These are phyloP conservation scores for Sycophila sp. DNA, from an alignment of 1,140 invertebrate genomes.

Conservation along the genomic window DNA sequence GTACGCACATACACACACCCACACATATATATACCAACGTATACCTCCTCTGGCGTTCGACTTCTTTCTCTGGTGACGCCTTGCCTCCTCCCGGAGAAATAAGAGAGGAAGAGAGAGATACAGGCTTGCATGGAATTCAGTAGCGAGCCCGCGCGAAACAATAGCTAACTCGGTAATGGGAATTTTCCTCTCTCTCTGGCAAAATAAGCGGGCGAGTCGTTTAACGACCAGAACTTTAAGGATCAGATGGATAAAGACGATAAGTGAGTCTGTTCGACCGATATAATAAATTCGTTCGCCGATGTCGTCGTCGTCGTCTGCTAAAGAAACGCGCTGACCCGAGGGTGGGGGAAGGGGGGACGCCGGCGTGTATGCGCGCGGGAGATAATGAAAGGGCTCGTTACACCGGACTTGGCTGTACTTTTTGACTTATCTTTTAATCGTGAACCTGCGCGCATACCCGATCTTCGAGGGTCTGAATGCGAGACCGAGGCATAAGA, in stretches of 20 bases:
- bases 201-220: conserved; percentile 20
- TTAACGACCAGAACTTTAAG: conserved; percentile 14
- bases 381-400: conserved; percentile 24
- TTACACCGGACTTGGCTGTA: not conserved
- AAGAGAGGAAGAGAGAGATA: too few species aligned
- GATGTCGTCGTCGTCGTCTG: not conserved
- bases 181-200: conserved; percentile 11
- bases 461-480: not conserved
- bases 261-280: conserved; percentile 14
- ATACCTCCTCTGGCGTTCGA: not conserved
- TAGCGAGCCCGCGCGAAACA: conserved; percentile 12
- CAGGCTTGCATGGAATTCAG: conserved; percentile 12
- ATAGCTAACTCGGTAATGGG: conserved; percentile 34
- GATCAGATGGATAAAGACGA: conserved; percentile 29
- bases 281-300: conserved; percentile 26
- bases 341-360: not conserved
- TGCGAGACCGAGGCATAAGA: too few species aligned
- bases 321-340: not conserved
- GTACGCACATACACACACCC: not conserved
- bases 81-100: not conserved
- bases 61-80: not conserved
- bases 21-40: not conserved
- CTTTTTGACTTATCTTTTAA: conserved; percentile 26
- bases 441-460: not conserved
- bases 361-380: not conserved